A percentile compares a stretch with the other conserved stretches of the same genome.
Conservation (phyloP, 1,140 invertebrate species). For the Thrips palmi region DNA sequence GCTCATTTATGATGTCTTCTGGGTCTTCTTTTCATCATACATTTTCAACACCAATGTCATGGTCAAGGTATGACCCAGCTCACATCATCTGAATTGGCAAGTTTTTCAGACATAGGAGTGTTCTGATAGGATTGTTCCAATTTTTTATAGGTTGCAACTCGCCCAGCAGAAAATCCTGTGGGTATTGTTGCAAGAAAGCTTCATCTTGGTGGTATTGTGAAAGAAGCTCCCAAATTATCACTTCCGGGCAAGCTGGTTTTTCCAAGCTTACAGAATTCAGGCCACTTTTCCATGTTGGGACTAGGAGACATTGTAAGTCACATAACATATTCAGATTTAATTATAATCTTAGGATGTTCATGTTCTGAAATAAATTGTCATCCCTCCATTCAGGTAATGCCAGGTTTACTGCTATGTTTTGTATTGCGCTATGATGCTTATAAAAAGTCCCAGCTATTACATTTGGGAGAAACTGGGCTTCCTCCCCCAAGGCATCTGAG, state of each 20-base stretch:
- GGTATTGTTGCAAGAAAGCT: constrained; percentile 81
- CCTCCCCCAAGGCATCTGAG: constrained; percentile 52
- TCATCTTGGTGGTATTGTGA: constrained; percentile 67
- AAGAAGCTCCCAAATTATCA: constrained; percentile 83
- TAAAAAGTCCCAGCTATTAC: constrained; percentile 69
- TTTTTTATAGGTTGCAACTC: constrained; percentile 45
- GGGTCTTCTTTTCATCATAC: constrained; percentile 97
- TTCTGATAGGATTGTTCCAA: no score
- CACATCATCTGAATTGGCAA: constrained; percentile 1
- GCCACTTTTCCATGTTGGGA: constrained; percentile 93
- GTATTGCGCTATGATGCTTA: constrained; percentile 91
- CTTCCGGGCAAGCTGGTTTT: constrained; percentile 93
- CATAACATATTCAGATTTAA: no score
- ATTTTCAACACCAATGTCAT: constrained; percentile 98
- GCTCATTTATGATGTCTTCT: constrained; percentile 94
- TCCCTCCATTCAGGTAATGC: constrained; percentile 52
- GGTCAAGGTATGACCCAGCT: constrained; percentile 60
- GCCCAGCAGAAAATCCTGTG: constrained; percentile 91
- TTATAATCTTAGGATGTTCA: not conserved
- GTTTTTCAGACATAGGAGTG: constrained; percentile 6
- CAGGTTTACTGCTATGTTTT: constrained; percentile 89
- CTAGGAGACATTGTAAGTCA: constrained; percentile 82
- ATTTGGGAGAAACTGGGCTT: constrained; percentile 51
- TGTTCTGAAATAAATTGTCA: constrained; percentile 6
- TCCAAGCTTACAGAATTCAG: constrained; percentile 85